Conservation (phyloP, 2,888 invertebrate species). For the Trachelus iudaicus region DNA sequence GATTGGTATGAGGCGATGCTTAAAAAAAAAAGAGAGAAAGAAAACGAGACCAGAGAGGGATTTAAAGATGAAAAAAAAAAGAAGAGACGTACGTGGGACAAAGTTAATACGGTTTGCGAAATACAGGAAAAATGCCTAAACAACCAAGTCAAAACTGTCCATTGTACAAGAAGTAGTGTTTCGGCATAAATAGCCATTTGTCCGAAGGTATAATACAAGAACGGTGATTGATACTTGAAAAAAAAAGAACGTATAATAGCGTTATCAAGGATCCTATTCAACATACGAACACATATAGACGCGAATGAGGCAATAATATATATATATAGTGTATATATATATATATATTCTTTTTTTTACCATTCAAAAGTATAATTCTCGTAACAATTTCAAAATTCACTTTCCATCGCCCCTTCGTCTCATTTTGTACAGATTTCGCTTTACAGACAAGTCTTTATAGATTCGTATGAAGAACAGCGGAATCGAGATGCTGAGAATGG, state of each 20-base stretch:
- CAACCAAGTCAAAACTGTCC: neutral
- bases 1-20: neutral
- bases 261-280: neutral
- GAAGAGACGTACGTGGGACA: neutral
- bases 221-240: neutral
- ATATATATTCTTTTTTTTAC: too few relatives aligned
- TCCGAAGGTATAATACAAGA: neutral
- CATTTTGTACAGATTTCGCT: neutral
- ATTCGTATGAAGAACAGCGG: neutral
- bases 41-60: slow-evolving; percentile 2
- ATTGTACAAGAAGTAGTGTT: neutral
- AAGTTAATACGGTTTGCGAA: too few relatives aligned
- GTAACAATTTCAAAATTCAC: neutral
- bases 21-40: slow-evolving; percentile 28
- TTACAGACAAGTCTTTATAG: neutral
- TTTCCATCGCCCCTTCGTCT: neutral
- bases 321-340: too few relatives aligned
- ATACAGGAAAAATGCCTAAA: neutral
- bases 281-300: neutral
- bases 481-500: neutral
- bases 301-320: neutral
- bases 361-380: too few relatives aligned
- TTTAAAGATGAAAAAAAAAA: neutral
- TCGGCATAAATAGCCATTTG: neutral
- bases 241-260: neutral